Evolutionary conservation across 2,113 vertebrate genomes (phyloP), one percentile per base, ranked within the genome.

Genomic region (Notiomystis cincta): DNA sequence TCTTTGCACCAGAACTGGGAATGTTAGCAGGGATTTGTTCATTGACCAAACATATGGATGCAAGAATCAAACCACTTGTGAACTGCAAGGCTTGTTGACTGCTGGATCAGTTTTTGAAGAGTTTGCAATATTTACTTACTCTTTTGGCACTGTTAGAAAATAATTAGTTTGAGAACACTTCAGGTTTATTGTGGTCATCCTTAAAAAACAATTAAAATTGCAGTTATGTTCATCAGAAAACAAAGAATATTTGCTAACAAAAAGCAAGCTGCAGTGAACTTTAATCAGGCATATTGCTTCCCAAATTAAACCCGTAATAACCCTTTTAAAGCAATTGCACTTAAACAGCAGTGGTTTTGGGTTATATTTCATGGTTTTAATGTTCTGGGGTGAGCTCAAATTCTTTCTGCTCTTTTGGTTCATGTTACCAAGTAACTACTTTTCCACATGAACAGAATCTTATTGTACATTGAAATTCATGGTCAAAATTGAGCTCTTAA

Each of bases 1-100:
- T 67, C 19, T 64, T 81, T 69, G 5, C 21, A n/a, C 25, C 7
- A 23, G 28, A 58, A 53, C 8, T 65, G 23, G 30, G n/a, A 67
- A 50, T 42, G 7, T 50, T 67, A 30, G 4, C 13, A 40, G 37
- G 47, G 64, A 64, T 56, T 51, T 82, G 4, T 31, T 83, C 8
- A 0, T 24, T 82, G n/a, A 42, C 18, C 38, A 60, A 62, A 70
- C 14, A 27, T 11, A 51, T 0, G 0, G 19, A 17, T 77, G 4
- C 13, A 78, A 50, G 47, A 91, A 44, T 8, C 9, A 65, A 95
- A 45, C 9, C 9, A n/a, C 33, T 71, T n/a, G 7, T 67, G 57
- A 79, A 56, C 24, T 30, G 8, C 6, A 72, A 60, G 25, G 11
- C 8, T 53, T 51, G 37, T 37, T 38, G 15, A 2, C 20, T 45